Conservation (phyloP, 2,113 vertebrate genomes). For the Protobothrops flavoviridis region DNA sequence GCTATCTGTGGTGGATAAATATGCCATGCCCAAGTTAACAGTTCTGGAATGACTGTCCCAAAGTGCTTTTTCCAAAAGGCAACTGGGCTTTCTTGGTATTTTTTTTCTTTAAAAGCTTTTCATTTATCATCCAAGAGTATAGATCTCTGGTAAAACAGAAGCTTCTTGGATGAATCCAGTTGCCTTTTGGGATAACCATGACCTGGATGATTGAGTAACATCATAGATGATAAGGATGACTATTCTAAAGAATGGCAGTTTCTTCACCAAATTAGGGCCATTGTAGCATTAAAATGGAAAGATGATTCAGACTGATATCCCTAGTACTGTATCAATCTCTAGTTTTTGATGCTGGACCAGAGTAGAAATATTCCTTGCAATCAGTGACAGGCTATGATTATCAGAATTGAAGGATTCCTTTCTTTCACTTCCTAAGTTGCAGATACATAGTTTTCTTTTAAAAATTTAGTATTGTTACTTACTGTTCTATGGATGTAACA, state of each 20-base stretch:
- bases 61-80: background rate
- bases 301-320: background rate
- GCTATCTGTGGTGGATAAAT: background rate
- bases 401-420: background rate
- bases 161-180: background rate
- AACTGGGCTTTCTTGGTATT: background rate
- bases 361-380: background rate
- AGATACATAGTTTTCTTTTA: background rate
- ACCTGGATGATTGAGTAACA: background rate
- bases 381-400: background rate
- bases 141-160: background rate
- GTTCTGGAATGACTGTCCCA: background rate
- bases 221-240: background rate
- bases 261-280: background rate
- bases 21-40: background rate
- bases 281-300: background rate
- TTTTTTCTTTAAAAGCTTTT: background rate
- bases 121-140: background rate
- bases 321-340: background rate
- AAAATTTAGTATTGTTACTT: background rate
- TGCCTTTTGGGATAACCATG: background rate
- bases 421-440: background rate
- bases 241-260: background rate
- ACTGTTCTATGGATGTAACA: background rate
- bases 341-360: background rate